Evolutionary conservation across 2,797 vertebrate genomes (phyloP).

Genomic region (Poeciliopsis gracilis): DNA sequence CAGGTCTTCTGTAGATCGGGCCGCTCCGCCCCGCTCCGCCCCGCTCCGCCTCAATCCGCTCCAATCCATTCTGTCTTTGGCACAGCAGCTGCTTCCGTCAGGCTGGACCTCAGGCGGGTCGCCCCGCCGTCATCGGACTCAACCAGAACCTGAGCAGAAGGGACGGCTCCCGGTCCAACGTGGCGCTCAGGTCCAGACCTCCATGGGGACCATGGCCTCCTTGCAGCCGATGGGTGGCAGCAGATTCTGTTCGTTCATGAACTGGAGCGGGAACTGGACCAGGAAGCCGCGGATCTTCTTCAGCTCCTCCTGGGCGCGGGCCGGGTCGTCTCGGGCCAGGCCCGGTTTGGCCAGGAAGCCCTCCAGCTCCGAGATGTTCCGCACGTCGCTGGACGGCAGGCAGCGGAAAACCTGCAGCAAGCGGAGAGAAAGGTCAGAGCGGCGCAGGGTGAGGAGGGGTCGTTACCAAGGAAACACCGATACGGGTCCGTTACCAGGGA

Average conservation of each 20-base stretch:
- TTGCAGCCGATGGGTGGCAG: conserved; percentile 94
- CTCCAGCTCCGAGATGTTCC: conserved; percentile 87
- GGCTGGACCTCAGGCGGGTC: conserved; percentile 6
- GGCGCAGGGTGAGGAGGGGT: background rate
- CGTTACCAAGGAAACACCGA: too few relatives aligned
- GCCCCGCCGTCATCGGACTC: background rate
- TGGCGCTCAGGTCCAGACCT: conserved; percentile 91
- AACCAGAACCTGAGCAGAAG: background rate
- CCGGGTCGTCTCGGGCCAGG: conserved; percentile 85
- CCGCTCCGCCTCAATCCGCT: too few relatives aligned
- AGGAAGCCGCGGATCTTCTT: conserved; percentile 95
- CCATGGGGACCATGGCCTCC: conserved; percentile 96
- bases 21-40: background rate
- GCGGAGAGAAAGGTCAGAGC: background rate
- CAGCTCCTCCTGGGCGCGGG: conserved; percentile 88
- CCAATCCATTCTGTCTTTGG: conserved; percentile 1
- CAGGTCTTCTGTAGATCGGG: background rate
- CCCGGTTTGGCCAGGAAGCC: conserved; percentile 84
- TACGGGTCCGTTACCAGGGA: too few relatives aligned
- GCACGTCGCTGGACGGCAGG: conserved; percentile 93
- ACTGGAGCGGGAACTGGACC: conserved; percentile 94
- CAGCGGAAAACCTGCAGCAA: conserved; percentile 91
- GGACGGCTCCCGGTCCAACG: too few relatives aligned
- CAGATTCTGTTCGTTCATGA: conserved; percentile 90
- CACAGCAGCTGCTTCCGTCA: background rate